Percentiles rank a stretch among this genome's conserved stretches.
These are phyloP conservation scores for Lasiommata megera DNA, from an alignment of 2,888 invertebrate genomes.

Conservation along the genomic window DNA sequence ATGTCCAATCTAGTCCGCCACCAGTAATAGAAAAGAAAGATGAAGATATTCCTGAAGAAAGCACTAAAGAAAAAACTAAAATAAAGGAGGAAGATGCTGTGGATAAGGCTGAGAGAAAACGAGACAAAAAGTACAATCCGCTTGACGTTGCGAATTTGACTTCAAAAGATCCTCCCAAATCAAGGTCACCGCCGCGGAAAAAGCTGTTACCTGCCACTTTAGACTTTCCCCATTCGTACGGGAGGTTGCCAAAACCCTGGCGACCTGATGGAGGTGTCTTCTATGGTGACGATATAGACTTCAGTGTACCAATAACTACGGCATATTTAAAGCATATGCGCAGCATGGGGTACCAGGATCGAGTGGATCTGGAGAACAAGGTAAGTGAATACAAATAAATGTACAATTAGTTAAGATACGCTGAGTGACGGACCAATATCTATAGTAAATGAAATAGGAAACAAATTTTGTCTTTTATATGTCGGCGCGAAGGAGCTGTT, in stretches of 20 bases:
- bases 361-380: constrained; percentile 62
- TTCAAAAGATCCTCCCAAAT: constrained; percentile 81
- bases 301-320: constrained; percentile 93
- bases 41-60: constrained; percentile 42
- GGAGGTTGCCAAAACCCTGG: constrained; percentile 83
- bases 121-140: constrained; percentile 81
- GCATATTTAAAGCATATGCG: constrained; percentile 93
- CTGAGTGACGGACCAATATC: too few species aligned
- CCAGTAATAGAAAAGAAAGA: constrained; percentile 43
- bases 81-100: constrained; percentile 52
- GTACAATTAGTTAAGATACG: too few species aligned
- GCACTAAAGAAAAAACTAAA: constrained; percentile 52
- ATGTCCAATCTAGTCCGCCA: constrained; percentile 60
- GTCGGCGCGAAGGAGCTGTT: too few species aligned
- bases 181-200: constrained; percentile 72
- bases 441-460: too few species aligned
- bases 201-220: constrained; percentile 62
- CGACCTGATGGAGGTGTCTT: constrained; percentile 71
- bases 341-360: constrained; percentile 81
- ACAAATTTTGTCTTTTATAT: too few species aligned
- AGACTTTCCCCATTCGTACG: constrained; percentile 62
- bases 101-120: constrained; percentile 58
- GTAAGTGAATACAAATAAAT: constrained; percentile 44
- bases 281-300: constrained; percentile 84
- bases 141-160: constrained; percentile 83